Evolutionary conservation across 2,113 vertebrate genomes (phyloP), one percentile per base, ranked within the genome.

Genomic region (Cochlearius cochlearius): DNA sequence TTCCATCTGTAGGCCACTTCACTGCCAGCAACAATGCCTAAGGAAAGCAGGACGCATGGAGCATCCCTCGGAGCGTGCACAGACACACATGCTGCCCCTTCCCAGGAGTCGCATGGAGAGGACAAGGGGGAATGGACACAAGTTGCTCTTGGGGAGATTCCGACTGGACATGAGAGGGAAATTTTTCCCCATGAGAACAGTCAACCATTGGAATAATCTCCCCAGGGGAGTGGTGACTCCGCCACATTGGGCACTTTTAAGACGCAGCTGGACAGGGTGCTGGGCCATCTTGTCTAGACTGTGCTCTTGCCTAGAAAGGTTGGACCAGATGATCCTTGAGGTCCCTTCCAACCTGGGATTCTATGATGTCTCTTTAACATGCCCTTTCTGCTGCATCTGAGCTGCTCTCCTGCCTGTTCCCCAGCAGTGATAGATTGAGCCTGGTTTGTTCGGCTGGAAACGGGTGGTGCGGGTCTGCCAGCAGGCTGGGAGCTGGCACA

Each of bases 391-490:
- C 62, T 60, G 55, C 47, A 49, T 62, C 45, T 7, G 50, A 69
- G 73, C 55, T 55, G 50, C 23, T 60, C n/a, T 59, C 0, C 4
- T 45, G 83, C 32, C 83, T 29, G 7, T 71, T 93, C 47, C 52
- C 23, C 63, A 47, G 41, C 58, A 38, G 18, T 5, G 18, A 60
- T 4, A 34, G 62, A 29, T 2, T 29, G 23, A 84, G 23, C 27
- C 38, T 39, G 45, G n/a, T 25, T 84, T 32, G 56, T 53, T 60
- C 0, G 1, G 39, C 53, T 95, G 90, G 58, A 45, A 77, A 67
- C 0, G 1, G 41, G 59, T 3, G 21, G 29, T 5, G 19, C 2
- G 43, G 60, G 21, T 32, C 41, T 84, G 84, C 34, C 0, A 7
- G 41, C 20, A 56, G 56, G 18, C 26, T 30, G 16, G 63, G 55